phyloP scores from a whole-genome alignment of 2,888 invertebrate genomes.

The Norana najaformis region DNA sequence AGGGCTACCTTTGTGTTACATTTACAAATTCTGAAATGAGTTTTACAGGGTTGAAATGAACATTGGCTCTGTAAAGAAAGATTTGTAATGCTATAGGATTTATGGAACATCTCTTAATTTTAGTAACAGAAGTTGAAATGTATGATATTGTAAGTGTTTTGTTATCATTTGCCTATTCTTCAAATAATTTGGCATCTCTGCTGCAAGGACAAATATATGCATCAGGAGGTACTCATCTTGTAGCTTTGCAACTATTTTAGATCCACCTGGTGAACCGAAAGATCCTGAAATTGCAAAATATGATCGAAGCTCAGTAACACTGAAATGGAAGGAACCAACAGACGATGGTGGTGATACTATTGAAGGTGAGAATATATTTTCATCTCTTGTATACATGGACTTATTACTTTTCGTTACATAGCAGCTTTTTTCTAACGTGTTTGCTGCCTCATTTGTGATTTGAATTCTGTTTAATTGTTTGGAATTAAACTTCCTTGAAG shows the following conservation, averaged over 20 bases:
- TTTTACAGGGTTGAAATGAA: no score
- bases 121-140: no score
- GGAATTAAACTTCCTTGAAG: no score
- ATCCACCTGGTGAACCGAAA: conserved; percentile 60
- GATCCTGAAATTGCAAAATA: conserved; percentile 72
- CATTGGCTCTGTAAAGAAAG: no score
- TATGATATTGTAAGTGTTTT: no score
- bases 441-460: neutral
- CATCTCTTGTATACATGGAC: no score
- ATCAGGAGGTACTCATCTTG: neutral
- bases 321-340: conserved; percentile 88
- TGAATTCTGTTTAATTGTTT: neutral
- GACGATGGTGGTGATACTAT: conserved; percentile 91
- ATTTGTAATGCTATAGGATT: no score
- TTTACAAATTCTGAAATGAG: neutral
- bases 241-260: conserved; percentile 46
- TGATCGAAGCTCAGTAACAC: conserved; percentile 91
- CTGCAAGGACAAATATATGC: no score
- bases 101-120: no score
- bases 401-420: no score
- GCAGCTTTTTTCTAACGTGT: neutral
- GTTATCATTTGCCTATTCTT: no score
- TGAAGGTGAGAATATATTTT: conserved; percentile 61
- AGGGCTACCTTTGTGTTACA: neutral
- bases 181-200: no score